Percentiles rank a stretch among this genome's conserved stretches.
Conservation (phyloP, 2,888 invertebrate species). For the Orthosia incerta region DNA sequence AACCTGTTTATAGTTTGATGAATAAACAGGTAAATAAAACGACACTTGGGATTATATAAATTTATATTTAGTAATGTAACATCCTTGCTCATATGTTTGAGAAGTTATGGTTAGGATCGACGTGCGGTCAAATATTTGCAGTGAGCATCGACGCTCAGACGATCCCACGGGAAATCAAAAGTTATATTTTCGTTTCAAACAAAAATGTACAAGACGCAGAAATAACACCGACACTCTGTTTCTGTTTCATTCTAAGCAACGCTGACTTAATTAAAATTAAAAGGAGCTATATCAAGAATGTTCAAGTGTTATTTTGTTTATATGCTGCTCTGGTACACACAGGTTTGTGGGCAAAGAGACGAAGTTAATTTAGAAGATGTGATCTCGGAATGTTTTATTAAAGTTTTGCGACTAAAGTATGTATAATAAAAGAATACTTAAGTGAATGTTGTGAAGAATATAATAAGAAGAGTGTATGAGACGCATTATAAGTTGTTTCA, state of each 20-base stretch:
- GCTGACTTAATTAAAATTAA: slow-evolving; percentile 57
- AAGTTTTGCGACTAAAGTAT: slow-evolving; percentile 11
- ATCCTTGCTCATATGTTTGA: slow-evolving; percentile 32
- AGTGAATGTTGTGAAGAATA: slow-evolving; percentile 21
- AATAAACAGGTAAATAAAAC: slow-evolving; percentile 39
- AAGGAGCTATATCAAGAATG: slow-evolving; percentile 35
- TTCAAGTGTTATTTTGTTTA: slow-evolving; percentile 41
- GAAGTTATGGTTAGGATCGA: slow-evolving; percentile 51
- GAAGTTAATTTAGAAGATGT: slow-evolving; percentile 34
- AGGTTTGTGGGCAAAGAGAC: slow-evolving; percentile 28
- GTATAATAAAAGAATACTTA: slow-evolving; percentile 26
- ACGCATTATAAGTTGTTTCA: slow-evolving; percentile 19
- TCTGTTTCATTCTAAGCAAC: slow-evolving; percentile 40
- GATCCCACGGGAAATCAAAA: slow-evolving; percentile 75
- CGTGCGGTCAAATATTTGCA: slow-evolving; percentile 71
- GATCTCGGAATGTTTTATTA: slow-evolving; percentile 34
- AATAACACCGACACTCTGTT: slow-evolving; percentile 53
- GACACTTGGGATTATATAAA: slow-evolving; percentile 27
- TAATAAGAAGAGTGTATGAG: neutral
- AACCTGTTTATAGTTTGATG: slow-evolving; percentile 37
- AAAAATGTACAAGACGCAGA: slow-evolving; percentile 62
- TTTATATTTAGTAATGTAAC: slow-evolving; percentile 40
- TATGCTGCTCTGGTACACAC: slow-evolving; percentile 22
- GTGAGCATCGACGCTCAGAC: slow-evolving; percentile 66
- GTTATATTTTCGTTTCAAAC: slow-evolving; percentile 65